Evolutionary conservation across 2,113 vertebrate species (phyloP).

Genomic region (Chionis minor): DNA sequence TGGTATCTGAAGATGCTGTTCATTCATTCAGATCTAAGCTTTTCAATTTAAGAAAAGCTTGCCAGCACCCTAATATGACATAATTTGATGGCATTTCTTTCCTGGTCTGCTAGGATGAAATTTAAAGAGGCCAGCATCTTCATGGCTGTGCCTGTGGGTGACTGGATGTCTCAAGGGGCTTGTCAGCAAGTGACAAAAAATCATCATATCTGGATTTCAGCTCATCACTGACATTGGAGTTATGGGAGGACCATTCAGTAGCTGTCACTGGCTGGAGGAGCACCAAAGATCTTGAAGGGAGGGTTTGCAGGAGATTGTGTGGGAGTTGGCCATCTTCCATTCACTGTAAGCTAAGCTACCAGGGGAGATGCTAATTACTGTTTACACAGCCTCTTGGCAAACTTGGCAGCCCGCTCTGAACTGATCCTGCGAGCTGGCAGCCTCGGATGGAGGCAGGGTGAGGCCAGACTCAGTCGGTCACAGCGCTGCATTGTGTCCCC

Average conservation of each 20-base stretch:
- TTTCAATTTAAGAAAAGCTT: background rate
- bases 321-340: background rate
- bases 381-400: background rate
- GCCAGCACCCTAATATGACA: background rate
- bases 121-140: background rate
- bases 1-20: background rate
- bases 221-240: background rate
- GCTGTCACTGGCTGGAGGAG: background rate
- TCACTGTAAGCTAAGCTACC: background rate
- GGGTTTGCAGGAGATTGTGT: background rate
- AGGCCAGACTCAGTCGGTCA: background rate
- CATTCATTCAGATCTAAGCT: background rate
- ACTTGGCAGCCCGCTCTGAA: background rate
- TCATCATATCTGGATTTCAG: background rate
- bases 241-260: background rate
- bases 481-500: fast-evolving
- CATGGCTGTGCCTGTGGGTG: background rate
- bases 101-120: background rate
- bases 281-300: background rate
- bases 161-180: background rate
- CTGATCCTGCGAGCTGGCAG: background rate
- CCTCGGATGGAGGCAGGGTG: background rate
- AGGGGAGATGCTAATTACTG: background rate
- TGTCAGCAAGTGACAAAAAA: background rate
- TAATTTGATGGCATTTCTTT: background rate